A percentile compares a stretch with the other conserved stretches of the same genome.
Conservation (phyloP, 2,113 vertebrate species). For the Donacobius atricapilla region DNA sequence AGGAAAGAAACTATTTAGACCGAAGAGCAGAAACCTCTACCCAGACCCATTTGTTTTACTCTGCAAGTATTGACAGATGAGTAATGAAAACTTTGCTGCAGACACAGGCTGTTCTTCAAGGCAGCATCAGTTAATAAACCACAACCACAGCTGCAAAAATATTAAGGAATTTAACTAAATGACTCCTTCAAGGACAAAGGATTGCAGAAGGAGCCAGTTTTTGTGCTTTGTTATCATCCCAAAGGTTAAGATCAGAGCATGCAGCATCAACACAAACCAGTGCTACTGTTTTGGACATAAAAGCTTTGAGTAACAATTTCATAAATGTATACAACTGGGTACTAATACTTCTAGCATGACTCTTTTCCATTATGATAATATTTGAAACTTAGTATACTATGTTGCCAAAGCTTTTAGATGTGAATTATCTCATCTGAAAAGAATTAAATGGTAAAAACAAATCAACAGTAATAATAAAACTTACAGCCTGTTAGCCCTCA, state of each 20-base stretch:
- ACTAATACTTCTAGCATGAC: not conserved
- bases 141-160: constrained; percentile 57
- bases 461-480: not conserved
- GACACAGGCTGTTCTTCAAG: constrained; percentile 26
- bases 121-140: constrained; percentile 56
- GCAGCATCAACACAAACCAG: not conserved
- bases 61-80: constrained; percentile 51
- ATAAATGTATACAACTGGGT: not conserved
- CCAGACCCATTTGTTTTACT: constrained; percentile 36
- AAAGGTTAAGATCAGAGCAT: not conserved
- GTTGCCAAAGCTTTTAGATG: not conserved
- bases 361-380: not conserved
- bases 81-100: constrained; percentile 51
- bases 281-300: not conserved
- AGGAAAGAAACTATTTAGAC: not conserved
- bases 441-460: not conserved
- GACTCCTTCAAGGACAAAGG: constrained; percentile 30
- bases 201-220: not conserved
- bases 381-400: not conserved
- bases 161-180: constrained; percentile 49
- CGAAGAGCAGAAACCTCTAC: not conserved
- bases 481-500: not conserved
- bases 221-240: not conserved
- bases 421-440: not conserved
- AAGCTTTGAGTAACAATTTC: not conserved